Base-by-base conservation (phyloP, 2,888 invertebrate species). In the Polydrusus pterygomalis region DNA sequence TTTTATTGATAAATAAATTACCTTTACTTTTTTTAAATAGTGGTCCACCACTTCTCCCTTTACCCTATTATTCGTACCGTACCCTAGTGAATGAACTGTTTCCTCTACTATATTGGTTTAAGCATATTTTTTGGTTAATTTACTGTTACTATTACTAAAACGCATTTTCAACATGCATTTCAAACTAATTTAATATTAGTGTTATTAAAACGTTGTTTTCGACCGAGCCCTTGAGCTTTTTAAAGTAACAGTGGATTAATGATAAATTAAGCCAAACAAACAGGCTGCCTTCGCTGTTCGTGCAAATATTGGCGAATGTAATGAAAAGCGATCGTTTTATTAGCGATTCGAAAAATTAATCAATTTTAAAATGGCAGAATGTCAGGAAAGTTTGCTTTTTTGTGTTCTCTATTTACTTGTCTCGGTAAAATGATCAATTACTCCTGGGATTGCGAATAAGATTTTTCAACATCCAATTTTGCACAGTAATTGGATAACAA, bases 271-370 rank as follows among this genome's bases (percentile, higher is more conserved):
- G 40, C 30, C 68, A 13, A 62, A 62, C 60, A 70, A 70, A 62
- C 70, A 70, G 49, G 51, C 62, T 25, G 63, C 38, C 60, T 34
- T 17, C 45, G 60, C 60, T 45, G 45, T 47, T 56, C 65, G 34
- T 9, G 49, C 68, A 73, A 74, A 74, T 74, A 74, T 74, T 74
- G 74, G 63, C 74, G 60, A 17, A 69, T 47, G 62, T 69, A 69
- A 74, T 74, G 64, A 74, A 74, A 74, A 74, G 74, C 74, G 68
- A 69, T 74, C 74, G 74, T 69, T 74, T 63, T 74, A 74, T 74
- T 74, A 74, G 69, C 69, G 63, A 63, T 69, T 74, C 74, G 69
- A 69, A 74, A 74, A 74, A 74, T 69, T 74, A 74, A 74, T 74
- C 74, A 74, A 74, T 74, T 74, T 69, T 64, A 74, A 71, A 47